A percentile compares a stretch with the other conserved stretches of the same genome.
These are phyloP conservation scores for Aspidiotus rigidus DNA, from an alignment of 2,888 invertebrate species.

Conservation along the genomic window DNA sequence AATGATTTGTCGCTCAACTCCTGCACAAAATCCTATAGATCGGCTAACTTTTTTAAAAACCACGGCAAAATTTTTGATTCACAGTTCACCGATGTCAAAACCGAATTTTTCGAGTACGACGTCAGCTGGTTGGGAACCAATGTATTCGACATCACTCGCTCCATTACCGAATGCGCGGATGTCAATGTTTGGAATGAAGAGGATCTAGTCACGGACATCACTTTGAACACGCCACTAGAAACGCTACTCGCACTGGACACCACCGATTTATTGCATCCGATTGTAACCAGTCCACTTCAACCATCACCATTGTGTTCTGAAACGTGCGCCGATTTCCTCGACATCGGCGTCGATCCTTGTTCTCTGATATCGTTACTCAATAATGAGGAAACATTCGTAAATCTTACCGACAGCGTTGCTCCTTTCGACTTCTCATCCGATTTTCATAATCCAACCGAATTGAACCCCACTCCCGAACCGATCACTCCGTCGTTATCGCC, in stretches of 20 bases:
- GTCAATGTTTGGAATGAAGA: neutral
- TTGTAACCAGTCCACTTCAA: neutral
- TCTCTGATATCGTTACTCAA: neutral
- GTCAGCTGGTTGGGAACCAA: constrained; percentile 1
- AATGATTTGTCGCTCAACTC: too few species aligned
- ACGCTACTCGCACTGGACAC: constrained; percentile 23
- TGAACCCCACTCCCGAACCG: neutral
- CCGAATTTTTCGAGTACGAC: constrained; percentile 18
- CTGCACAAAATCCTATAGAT: too few species aligned
- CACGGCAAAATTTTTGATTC: too few species aligned
- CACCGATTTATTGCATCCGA: constrained; percentile 12
- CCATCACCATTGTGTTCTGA: constrained; percentile 11
- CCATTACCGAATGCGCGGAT: constrained; percentile 1
- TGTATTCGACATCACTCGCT: neutral
- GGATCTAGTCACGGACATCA: too few species aligned
- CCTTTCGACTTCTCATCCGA: neutral
- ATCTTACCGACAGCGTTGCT: neutral
- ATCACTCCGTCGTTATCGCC: neutral
- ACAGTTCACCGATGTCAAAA: constrained; percentile 22
- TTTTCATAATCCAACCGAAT: neutral
- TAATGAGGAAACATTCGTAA: neutral
- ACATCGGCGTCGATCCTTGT: constrained; percentile 14
- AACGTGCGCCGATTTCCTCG: constrained; percentile 2
- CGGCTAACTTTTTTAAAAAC: too few species aligned
- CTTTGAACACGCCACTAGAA: constrained; percentile 10